phyloP scores from a whole-genome alignment of 2,888 invertebrate genomes.

The Platycheirus rosarum region DNA sequence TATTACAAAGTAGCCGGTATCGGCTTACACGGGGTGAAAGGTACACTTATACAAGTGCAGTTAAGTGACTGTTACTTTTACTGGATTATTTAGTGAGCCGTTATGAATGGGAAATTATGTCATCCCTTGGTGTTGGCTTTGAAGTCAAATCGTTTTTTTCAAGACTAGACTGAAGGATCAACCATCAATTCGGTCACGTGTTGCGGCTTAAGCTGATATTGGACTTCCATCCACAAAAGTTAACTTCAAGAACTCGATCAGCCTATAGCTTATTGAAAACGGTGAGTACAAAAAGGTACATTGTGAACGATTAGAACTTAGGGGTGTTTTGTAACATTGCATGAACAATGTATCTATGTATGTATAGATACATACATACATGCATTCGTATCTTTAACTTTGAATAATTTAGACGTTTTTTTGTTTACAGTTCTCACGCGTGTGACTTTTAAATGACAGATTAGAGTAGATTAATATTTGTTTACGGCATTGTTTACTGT shows the following conservation, averaged over 20 bases:
- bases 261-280: slow-evolving; percentile 6
- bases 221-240: slow-evolving; percentile 68
- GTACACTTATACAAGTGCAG: not conserved
- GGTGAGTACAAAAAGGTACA: not conserved
- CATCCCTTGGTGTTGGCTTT: slow-evolving; percentile 41
- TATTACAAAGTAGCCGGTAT: slow-evolving; percentile 62
- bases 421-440: slow-evolving; percentile 82
- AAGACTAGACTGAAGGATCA: slow-evolving; percentile 58
- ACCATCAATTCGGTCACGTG: slow-evolving; percentile 78
- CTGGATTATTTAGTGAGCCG: slow-evolving; percentile 58
- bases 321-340: slow-evolving; percentile 28
- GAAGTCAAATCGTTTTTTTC: slow-evolving; percentile 56
- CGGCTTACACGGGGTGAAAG: slow-evolving; percentile 23
- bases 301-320: slow-evolving; percentile 43
- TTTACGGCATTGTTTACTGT: slow-evolving; percentile 76
- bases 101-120: slow-evolving; percentile 54
- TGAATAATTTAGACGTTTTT: slow-evolving; percentile 44
- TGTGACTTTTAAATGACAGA: slow-evolving; percentile 83
- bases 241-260: slow-evolving; percentile 63
- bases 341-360: too few relatives aligned
- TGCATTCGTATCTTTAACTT: slow-evolving; percentile 14
- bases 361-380: too few relatives aligned
- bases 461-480: slow-evolving; percentile 82
- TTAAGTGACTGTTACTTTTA: slow-evolving; percentile 64
- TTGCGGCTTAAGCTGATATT: slow-evolving; percentile 78